Evolutionary conservation across 2,797 vertebrate species (phyloP).

Genomic region (Fratercula arctica): DNA sequence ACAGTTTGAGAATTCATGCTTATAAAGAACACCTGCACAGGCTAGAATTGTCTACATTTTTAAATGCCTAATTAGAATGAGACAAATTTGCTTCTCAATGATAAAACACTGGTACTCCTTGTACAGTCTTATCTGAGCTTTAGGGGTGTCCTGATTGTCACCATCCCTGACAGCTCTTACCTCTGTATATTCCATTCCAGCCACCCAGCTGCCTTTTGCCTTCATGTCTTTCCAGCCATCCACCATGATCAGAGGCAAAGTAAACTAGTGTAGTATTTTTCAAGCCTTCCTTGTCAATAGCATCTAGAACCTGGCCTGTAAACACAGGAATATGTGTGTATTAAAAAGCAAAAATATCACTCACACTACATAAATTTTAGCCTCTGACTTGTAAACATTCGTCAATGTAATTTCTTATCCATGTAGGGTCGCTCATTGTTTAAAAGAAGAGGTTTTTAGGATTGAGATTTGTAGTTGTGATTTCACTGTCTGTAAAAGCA

Average conservation of each 20-base stretch:
- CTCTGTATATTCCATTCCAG: conserved; percentile 91
- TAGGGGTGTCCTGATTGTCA: neutral
- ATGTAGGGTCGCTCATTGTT: neutral
- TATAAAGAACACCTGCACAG: neutral
- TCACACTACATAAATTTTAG: neutral
- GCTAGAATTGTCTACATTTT: neutral
- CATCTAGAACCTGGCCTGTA: conserved; percentile 82
- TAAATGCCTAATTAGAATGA: neutral
- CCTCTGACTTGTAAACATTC: neutral
- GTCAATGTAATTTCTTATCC: neutral
- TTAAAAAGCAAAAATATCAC: neutral
- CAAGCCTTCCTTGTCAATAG: conserved; percentile 80
- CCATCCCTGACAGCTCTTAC: conserved; percentile 57
- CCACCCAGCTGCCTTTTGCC: conserved; percentile 79
- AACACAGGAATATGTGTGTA: neutral
- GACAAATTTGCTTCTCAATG: neutral
- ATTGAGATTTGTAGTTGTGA: neutral
- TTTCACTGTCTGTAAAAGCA: neutral
- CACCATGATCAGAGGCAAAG: conserved; percentile 93
- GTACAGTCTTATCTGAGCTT: neutral
- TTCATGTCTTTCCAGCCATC: conserved; percentile 80
- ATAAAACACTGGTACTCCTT: neutral
- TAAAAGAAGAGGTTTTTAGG: neutral
- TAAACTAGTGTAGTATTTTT: conserved; percentile 84
- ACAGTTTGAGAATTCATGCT: neutral